Percentiles rank a stretch among this genome's conserved stretches.
Conservation (phyloP, 2,797 vertebrate genomes). For the Knipowitschia caucasica region DNA sequence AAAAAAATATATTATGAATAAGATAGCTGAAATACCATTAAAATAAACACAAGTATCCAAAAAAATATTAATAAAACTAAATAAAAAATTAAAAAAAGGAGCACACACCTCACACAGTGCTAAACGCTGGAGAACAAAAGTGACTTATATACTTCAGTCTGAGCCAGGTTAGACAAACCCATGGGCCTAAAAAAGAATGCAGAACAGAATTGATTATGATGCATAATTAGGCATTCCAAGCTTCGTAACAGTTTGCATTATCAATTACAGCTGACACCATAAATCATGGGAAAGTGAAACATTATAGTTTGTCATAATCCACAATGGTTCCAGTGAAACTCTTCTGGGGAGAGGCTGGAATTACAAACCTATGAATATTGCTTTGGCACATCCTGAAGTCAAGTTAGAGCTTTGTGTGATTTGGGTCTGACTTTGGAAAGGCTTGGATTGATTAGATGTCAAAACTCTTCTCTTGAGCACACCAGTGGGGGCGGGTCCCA, state of each 20-base stretch:
- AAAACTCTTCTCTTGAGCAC: constrained; percentile 21
- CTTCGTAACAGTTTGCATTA: constrained; percentile 26
- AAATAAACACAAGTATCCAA: too few species aligned
- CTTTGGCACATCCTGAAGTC: constrained; percentile 46
- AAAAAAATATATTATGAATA: too few species aligned
- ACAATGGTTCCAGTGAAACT: constrained; percentile 52
- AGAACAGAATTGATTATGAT: background rate
- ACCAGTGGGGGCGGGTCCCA: too few species aligned
- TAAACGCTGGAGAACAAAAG: too few species aligned
- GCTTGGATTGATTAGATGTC: constrained; percentile 26
- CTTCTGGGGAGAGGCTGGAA: constrained; percentile 50
- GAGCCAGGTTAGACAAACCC: too few species aligned
- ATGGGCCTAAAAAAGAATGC: background rate
- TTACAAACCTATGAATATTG: constrained; percentile 49
- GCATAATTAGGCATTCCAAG: background rate
- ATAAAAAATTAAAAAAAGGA: too few species aligned
- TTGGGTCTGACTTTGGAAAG: constrained; percentile 35
- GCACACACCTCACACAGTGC: too few species aligned
- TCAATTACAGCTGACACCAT: constrained; percentile 30
- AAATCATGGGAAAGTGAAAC: constrained; percentile 54
- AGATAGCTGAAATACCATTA: too few species aligned
- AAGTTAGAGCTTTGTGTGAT: constrained; percentile 38
- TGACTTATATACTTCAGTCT: too few species aligned
- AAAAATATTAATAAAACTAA: too few species aligned
- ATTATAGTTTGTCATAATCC: constrained; percentile 51